Evolutionary conservation across 2,888 invertebrate species (phyloP).

Genomic region (Podabrus alpinus): DNA sequence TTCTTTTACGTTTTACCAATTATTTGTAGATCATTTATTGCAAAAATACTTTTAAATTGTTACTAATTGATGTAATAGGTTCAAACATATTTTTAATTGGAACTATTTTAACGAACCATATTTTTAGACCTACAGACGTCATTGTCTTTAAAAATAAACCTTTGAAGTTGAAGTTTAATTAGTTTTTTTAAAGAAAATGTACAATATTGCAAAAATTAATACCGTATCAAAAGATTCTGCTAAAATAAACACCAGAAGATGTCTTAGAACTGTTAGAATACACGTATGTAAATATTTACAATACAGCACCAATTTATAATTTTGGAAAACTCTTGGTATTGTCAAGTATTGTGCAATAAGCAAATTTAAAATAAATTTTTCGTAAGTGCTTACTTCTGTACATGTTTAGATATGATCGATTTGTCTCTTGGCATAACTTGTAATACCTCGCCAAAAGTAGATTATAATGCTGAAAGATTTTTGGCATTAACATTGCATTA

Average conservation of each 20-base stretch:
- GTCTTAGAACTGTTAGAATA: neutral
- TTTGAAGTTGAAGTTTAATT: neutral
- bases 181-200: neutral
- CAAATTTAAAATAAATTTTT: neutral
- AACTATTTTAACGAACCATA: neutral
- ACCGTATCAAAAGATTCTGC: neutral
- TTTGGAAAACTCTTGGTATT: neutral
- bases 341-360: neutral
- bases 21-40: neutral
- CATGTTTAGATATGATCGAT: neutral
- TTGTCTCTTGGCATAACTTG: neutral
- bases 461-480: neutral
- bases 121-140: neutral
- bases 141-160: neutral
- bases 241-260: neutral
- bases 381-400: neutral
- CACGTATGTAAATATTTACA: neutral
- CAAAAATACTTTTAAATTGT: neutral
- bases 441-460: neutral
- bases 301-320: neutral
- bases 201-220: neutral
- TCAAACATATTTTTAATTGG: neutral
- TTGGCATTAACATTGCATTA: neutral
- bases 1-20: too few relatives aligned
- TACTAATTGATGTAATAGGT: neutral